phyloP scores from a whole-genome alignment of 2,797 vertebrate species.

The Cossypha dichroa region DNA sequence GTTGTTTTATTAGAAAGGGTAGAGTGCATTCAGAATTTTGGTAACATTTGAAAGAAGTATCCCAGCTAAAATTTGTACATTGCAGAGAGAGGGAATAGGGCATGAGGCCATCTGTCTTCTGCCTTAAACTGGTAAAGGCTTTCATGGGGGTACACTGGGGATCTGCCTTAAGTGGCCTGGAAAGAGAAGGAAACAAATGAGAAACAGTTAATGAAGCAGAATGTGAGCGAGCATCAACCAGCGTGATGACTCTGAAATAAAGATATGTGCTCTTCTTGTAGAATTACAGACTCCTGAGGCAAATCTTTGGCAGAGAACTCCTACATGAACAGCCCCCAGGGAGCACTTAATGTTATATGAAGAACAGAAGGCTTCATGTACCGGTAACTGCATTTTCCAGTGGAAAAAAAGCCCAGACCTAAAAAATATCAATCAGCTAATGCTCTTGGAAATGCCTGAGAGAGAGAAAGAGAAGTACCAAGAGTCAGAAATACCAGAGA shows the following conservation, averaged over 20 bases:
- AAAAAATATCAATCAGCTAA: neutral
- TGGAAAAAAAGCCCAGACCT: neutral
- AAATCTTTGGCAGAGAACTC: constrained; percentile 12
- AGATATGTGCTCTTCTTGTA: neutral
- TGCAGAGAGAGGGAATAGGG: neutral
- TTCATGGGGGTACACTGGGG: neutral
- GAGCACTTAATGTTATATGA: neutral
- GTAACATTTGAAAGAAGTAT: neutral
- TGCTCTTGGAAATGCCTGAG: neutral
- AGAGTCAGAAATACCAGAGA: neutral
- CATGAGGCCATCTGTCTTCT: neutral
- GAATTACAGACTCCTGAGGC: constrained; percentile 20
- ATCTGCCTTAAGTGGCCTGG: neutral
- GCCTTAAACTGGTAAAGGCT: neutral
- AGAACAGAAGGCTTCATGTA: constrained; percentile 5
- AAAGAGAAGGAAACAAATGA: constrained; percentile 11
- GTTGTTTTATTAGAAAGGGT: neutral
- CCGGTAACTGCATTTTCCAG: neutral
- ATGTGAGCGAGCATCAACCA: neutral
- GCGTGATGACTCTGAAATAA: constrained; percentile 24
- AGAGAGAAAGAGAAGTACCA: neutral
- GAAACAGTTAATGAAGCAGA: constrained; percentile 39
- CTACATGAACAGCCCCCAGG: neutral
- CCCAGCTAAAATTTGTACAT: neutral
- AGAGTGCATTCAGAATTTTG: neutral